Base-by-base conservation (phyloP, 2,113 vertebrate genomes). In the Malurus melanocephalus region DNA sequence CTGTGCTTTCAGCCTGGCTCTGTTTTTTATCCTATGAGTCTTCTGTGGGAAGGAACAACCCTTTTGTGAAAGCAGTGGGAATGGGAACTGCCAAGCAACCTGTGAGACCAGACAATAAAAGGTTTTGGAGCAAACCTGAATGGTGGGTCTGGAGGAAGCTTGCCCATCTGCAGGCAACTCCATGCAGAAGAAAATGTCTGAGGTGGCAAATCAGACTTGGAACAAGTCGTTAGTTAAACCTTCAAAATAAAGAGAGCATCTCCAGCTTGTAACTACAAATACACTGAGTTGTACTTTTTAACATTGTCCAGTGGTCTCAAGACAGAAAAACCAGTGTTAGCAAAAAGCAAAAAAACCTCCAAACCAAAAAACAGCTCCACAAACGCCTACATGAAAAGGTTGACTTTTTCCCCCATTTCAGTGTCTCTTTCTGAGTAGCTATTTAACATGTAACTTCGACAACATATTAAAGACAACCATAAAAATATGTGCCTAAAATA, bases 371-470 rank as follows among this genome's bases (percentile, higher is more conserved):
- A 35, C 35, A 69, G 8, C 24, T 66, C 13, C n/a, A 40, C 23
- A 68, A 75, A 69, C 33, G 13, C 7, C 49, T 27, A 45, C 11
- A 48, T 11, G 26, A 73, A 53, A 81, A 87, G 42, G 11, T 55
- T 14, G 3, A 27, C 23, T 49, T 23, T 11, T 13, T 5, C 7
- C 7, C 5, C 10, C 6, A 5, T 88, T 86, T 92, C 71, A 14
- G 17, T 49, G 53, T 69, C 60, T 42, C 32, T 61, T 91, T 79
- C 67, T 35, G 35, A 81, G 42, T 32, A 90, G 59, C 33, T 80
- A 76, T 71, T 93, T 91, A 95, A 83, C 48, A 65, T 78, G 79
- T 72, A 32, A 26, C 80, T 87, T 91, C 86, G 78, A 94, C 60
- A 89, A 57, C 23, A 30, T 11, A 33, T 22, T 66, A 60, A 92